Base-by-base conservation (phyloP, 2,113 vertebrate genomes). In the Percina caprodes region DNA sequence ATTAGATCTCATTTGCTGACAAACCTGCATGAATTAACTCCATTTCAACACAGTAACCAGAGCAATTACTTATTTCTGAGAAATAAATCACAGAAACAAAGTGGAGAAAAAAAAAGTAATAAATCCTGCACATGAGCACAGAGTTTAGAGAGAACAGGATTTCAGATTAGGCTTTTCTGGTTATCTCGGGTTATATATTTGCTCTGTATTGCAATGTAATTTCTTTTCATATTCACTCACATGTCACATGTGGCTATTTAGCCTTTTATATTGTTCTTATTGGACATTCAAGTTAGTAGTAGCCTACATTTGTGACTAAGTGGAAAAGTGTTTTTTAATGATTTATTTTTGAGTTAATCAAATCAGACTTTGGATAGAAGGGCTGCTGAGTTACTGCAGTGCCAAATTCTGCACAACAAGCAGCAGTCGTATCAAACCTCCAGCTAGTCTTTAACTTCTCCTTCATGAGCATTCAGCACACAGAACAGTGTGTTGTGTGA, bases 381-480 rank as follows among this genome's bases (percentile, higher is more conserved):
- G 18, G 74, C 80, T 79, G 85, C 23, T 65, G 72, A 46, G 46
- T 78, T 69, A 70, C 63, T 11, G 49, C 72, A 7, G 86, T 86
- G 79, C 85, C 85, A 92, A 86, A 89, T 91, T 91, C 88, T 83
- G 88, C 91, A 88, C 83, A 51, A 56, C 15, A 45, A 49, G 56
- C 80, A 75, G 23, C 55, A 55, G 66, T 66, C 70, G 10, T 33
- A 79, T 79, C 63, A 60, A 83, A 59, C 58, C 69, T 83, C 56
- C 81, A 66, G 77, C 74, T 79, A 45, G 75, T 54, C 69, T 76
- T 62, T 79, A 88, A 88, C 87, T 88, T 80, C 70, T 69, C 74
- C 74, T 91, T 58, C 70, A 48, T 19, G 66, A 85, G 80, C 77
- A 80, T 79, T 71, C 58, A 71, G 73, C 52, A 56, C 51, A 49